Evolutionary conservation across 1,140 invertebrate species (phyloP), one percentile per base, ranked within the genome.

Genomic region (Sminthurides bifidus): DNA sequence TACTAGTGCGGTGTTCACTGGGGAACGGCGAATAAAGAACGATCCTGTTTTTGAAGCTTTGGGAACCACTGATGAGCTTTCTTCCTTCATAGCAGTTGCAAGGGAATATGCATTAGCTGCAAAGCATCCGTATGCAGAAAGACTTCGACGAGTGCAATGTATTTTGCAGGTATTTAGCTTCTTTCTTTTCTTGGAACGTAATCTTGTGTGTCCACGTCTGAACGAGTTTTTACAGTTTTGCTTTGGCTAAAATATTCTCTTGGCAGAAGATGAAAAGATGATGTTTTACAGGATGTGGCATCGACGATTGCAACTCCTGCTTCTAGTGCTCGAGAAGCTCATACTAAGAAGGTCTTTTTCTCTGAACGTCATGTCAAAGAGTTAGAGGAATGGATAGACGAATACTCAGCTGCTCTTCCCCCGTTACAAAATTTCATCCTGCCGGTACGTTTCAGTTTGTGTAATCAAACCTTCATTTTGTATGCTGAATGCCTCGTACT

Each of bases 381-480:
- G 68, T 68, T 87, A 35, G 84, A 88, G 68, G 76, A 78, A 52
- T 86, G 83, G 83, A 87, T 86, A 64, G 75, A 78, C 59, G 75
- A 81, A 60, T 83, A 84, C 68, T 76, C 80, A 12, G 75, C 73
- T 64, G 69, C 77, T 63, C 71, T 87, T 48, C 82, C 84, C 54
- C 80, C 81, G 8, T 70, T 83, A 10, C 79, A 79, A 64, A 82
- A 85, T 64, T 86, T 85, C 66, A 85, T 87, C 60, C 76, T 87
- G 58, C 84, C 85, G 27, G 84, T 85, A 76, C 12, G 38, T 26
- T 4, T 40, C n/a, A 53, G 3, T 10, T 35, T 10, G 8, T 10
- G 5, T 41, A 8, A 52, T 40, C n/a, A 38, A 52, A 10, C 8
- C 33, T 35, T 35, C 15, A 12, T 12, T 30, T n/a, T 19, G 21